Evolutionary conservation across 2,113 vertebrate species (phyloP).

Genomic region (Pygathrix nemaeus): DNA sequence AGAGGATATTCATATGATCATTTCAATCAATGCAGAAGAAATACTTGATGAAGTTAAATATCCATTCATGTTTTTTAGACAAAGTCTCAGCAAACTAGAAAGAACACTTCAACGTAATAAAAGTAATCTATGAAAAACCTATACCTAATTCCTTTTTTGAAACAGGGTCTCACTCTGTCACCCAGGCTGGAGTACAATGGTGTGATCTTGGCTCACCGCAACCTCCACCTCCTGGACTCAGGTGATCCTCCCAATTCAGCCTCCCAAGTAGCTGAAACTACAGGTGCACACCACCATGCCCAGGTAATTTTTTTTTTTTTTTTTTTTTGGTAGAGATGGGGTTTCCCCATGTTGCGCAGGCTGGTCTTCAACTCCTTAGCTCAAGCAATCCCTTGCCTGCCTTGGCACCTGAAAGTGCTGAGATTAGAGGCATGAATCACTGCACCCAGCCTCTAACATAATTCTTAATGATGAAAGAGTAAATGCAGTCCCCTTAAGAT

Average conservation of each 20-base stretch:
- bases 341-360: neutral
- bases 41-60: neutral
- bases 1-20: neutral
- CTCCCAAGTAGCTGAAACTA: neutral
- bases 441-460: neutral
- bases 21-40: neutral
- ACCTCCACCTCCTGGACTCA: neutral
- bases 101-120: neutral
- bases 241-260: neutral
- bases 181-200: neutral
- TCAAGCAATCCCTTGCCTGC: neutral
- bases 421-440: too few relatives aligned
- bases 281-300: neutral
- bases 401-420: neutral
- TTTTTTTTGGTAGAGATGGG: neutral
- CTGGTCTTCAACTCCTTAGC: neutral
- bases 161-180: neutral
- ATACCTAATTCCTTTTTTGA: neutral
- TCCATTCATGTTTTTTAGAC: neutral
- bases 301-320: too few relatives aligned
- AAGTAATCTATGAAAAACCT: neutral
- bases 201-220: neutral
- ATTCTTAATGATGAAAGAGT: slow-evolving; percentile 14
- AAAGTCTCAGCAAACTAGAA: neutral
- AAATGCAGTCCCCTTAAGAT: neutral